Evolutionary conservation across 2,888 invertebrate genomes (phyloP).

Genomic region (Pycnomerus fuliginosus): DNA sequence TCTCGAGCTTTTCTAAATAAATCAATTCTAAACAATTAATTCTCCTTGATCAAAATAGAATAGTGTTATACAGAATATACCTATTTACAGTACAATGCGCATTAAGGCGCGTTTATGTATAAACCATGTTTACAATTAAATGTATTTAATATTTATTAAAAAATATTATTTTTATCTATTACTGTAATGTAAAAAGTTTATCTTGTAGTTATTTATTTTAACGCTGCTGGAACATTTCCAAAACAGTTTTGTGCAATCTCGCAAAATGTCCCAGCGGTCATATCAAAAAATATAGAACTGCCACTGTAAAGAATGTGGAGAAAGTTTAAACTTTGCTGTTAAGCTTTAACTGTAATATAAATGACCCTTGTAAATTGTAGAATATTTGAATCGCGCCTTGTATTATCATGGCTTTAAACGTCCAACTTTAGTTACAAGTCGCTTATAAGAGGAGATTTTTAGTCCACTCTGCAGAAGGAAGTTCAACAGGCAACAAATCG

Average conservation of each 20-base stretch:
- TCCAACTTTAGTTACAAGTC: slow-evolving; percentile 26
- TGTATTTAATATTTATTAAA: slow-evolving; percentile 34
- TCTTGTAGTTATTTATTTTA: too few relatives aligned
- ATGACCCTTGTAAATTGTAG: slow-evolving; percentile 33
- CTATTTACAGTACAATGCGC: slow-evolving; percentile 14
- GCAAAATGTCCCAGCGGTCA: slow-evolving; percentile 15
- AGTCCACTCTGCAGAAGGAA: too few relatives aligned
- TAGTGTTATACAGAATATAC: slow-evolving; percentile 12
- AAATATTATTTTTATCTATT: slow-evolving; percentile 9
- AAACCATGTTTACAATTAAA: slow-evolving; percentile 34
- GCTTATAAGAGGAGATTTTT: too few relatives aligned
- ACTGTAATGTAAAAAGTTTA: neutral
- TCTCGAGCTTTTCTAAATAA: slow-evolving; percentile 18
- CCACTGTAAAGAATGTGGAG: slow-evolving; percentile 40
- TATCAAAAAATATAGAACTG: slow-evolving; percentile 43
- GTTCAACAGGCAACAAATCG: too few relatives aligned
- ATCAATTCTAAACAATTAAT: slow-evolving; percentile 18
- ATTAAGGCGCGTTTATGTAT: slow-evolving; percentile 31
- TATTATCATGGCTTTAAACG: slow-evolving; percentile 35
- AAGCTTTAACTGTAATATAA: slow-evolving; percentile 51
- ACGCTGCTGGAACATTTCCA: neutral
- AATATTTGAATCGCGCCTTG: slow-evolving; percentile 32
- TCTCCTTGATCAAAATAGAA: slow-evolving; percentile 6
- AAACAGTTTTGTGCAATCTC: slow-evolving; percentile 1
- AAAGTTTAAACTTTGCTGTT: slow-evolving; percentile 45